Base-by-base conservation (phyloP, 1,140 invertebrate genomes). In the Formica selysi region DNA sequence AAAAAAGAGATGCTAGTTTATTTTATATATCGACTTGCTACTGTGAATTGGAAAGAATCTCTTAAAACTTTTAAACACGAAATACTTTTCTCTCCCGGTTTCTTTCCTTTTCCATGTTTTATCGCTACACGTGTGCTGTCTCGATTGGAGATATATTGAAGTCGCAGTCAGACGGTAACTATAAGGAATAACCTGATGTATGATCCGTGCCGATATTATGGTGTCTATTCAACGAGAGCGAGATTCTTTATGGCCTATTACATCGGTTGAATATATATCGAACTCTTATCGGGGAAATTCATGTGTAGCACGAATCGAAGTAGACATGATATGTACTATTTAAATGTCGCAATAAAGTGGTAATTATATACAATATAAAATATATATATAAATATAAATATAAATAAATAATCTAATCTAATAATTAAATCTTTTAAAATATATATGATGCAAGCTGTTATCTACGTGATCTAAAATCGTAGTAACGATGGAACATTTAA, bases 221-320 rank as follows among this genome's bases (percentile, higher is more conserved):
- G n/a, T 8, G 26, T 76, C 70, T 59, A 36, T 48, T 26, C 44
- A 61, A 38, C 36, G 54, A 74, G 61, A 83, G 70, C 54, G 54
- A 32, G 71, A 76, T 74, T 84, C 54, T 76, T 76, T 44, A 84
- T 62, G n/a, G 54, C 29, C 57, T 51, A 51, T 84, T 62, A 36
- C n/a, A 19, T 7, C 38, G 41, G 38, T 0, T 81, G 59, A n/a
- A 76, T 62, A 48, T 26, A 26, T 76, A 76, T 61, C 59, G 70
- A 29, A 26, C 54, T 48, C 54, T 48, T 36, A 38, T 10, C 26
- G 44, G 26, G 19, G 26, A 26, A 41, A 62, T 44, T 22, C 22
- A 26, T 44, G 13, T 64, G n/a, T 16, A 48, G n/a, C 6, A 36
- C 10, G 13, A 44, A 70, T 32, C 32, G 76, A 54, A 41, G n/a